These are phyloP conservation scores for Suncus etruscus DNA, from an alignment of 2,113 vertebrate species.

Conservation along the genomic window DNA sequence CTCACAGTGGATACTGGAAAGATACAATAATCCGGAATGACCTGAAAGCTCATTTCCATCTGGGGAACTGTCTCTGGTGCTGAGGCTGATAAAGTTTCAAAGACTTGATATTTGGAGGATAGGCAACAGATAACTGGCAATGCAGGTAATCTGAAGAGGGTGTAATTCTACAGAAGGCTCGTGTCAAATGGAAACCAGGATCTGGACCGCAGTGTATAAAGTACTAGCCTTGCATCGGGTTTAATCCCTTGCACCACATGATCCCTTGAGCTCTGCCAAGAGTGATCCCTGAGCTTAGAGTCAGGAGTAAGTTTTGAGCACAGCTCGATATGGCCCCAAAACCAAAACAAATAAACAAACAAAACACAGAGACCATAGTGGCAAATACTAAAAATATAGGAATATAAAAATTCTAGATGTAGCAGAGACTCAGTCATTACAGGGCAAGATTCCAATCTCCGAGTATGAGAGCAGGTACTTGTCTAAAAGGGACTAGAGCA, in stretches of 20 bases:
- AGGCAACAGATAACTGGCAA: background rate
- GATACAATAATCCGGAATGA: background rate
- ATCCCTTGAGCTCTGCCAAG: no score
- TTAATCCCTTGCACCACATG: no score
- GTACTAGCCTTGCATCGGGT: no score
- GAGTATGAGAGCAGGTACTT: background rate
- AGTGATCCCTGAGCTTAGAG: no score
- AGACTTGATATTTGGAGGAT: background rate
- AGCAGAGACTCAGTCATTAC: background rate
- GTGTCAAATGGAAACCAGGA: background rate
- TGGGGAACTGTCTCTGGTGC: conserved; percentile 11
- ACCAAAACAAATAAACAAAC: background rate
- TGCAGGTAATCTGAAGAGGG: background rate
- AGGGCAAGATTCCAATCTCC: background rate
- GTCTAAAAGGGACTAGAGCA: background rate
- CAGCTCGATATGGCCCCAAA: background rate
- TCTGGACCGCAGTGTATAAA: background rate
- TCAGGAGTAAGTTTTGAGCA: no score
- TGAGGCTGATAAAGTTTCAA: background rate
- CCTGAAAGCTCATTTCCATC: background rate
- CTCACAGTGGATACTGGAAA: background rate
- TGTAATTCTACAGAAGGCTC: background rate
- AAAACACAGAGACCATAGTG: background rate
- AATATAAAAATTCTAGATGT: background rate
- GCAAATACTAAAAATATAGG: background rate